Conservation (phyloP, 1,140 invertebrate genomes). For the Neodiprion pinetum region DNA sequence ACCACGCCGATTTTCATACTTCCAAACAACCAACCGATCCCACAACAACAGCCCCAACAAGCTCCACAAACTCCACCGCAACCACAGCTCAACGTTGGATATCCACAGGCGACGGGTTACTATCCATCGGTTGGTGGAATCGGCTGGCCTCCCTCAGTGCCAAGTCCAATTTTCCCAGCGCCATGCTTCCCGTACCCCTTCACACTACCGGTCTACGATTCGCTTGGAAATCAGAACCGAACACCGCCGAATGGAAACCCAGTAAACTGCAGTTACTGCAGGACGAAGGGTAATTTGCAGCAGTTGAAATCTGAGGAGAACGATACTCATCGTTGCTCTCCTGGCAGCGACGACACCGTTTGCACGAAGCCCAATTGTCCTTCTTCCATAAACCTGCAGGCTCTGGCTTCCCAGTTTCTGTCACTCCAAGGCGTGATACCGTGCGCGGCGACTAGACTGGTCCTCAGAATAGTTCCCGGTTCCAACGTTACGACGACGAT, state of each 20-base stretch:
- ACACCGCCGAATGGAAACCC: background rate
- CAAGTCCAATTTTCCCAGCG: conserved; percentile 21
- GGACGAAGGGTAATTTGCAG: background rate
- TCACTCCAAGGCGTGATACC: conserved; percentile 50
- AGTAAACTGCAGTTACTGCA: conserved; percentile 7
- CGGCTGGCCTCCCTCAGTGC: background rate
- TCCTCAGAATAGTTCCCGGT: conserved; percentile 48
- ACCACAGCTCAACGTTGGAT: background rate
- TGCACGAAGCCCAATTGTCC: conserved; percentile 50
- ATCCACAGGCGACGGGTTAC: background rate
- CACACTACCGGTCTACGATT: conserved; percentile 20
- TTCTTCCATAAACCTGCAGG: conserved; percentile 48
- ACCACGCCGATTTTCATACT: conserved; percentile 52
- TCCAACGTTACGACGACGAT: conserved; percentile 44
- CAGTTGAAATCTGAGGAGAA: background rate
- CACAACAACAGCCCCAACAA: conserved; percentile 32
- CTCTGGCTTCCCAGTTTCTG: conserved; percentile 52
- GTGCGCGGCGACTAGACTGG: conserved; percentile 46
- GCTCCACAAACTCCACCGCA: background rate
- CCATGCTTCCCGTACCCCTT: conserved; percentile 30
- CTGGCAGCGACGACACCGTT: conserved; percentile 36
- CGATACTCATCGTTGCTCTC: conserved; percentile 40
- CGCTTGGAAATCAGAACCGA: background rate
- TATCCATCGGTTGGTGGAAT: no score
- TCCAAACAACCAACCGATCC: conserved; percentile 32